phyloP scores from a whole-genome alignment of 2,113 vertebrate species.

The Microtus pennsylvanicus region DNA sequence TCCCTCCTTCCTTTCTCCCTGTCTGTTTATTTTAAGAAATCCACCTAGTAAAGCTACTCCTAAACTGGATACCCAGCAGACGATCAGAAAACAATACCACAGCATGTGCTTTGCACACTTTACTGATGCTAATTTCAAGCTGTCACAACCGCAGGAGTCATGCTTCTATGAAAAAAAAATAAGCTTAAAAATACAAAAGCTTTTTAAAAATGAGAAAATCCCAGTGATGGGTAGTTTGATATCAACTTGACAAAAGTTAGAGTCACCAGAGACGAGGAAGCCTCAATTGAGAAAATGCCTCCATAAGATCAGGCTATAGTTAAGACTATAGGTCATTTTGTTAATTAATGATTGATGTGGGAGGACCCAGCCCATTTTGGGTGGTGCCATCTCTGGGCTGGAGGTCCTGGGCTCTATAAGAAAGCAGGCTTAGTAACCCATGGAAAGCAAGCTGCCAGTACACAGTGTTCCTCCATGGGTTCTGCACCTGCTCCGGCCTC shows the following conservation, averaged over 20 bases:
- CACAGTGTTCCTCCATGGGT: neutral
- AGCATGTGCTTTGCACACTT: neutral
- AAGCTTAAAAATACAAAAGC: constrained; percentile 11
- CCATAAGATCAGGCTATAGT: neutral
- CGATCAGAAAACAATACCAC: neutral
- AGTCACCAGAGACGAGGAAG: neutral
- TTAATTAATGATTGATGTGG: neutral
- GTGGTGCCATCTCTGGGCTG: neutral
- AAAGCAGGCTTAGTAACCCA: neutral
- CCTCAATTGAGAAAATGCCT: neutral
- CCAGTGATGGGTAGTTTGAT: neutral
- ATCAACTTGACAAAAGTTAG: neutral
- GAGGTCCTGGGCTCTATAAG: neutral
- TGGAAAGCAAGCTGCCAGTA: neutral
- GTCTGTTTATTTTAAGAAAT: neutral
- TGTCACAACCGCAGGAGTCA: neutral
- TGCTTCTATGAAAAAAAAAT: neutral
- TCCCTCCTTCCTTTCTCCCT: too few relatives aligned
- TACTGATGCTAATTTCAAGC: neutral
- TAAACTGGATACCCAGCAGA: neutral
- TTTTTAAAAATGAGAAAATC: neutral
- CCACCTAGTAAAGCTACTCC: neutral
- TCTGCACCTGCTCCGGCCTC: neutral
- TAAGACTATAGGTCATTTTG: neutral
- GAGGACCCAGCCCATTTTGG: neutral